A percentile compares a stretch with the other conserved stretches of the same genome.
Conservation (phyloP, 2,113 vertebrate species). For the Microcebus griseorufus region DNA sequence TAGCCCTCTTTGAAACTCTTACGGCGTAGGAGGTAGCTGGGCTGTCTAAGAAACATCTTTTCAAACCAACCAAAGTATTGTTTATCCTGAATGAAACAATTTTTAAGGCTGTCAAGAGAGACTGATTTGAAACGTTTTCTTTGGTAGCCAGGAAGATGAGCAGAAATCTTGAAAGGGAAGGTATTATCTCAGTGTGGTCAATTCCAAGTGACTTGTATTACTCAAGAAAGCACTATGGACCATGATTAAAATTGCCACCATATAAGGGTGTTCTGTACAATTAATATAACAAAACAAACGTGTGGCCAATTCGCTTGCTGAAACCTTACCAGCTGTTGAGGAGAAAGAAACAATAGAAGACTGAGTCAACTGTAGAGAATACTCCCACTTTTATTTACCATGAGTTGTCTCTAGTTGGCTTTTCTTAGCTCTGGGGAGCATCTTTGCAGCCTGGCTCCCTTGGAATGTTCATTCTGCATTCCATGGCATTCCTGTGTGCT, state of each 20-base stretch:
- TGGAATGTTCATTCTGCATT: background rate
- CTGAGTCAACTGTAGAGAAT: background rate
- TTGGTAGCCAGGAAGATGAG: conserved; percentile 49
- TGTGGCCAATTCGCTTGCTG: background rate
- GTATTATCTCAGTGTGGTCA: background rate
- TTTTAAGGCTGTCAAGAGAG: conserved; percentile 76
- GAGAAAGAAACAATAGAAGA: background rate
- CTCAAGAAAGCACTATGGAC: background rate
- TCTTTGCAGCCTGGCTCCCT: background rate
- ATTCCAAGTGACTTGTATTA: background rate
- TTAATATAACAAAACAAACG: background rate
- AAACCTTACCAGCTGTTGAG: background rate
- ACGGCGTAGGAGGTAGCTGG: conserved; percentile 76
- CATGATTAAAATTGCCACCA: background rate
- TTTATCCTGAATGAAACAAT: conserved; percentile 77
- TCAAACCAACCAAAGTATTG: conserved; percentile 75
- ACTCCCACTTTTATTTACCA: background rate
- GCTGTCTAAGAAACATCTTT: conserved; percentile 81
- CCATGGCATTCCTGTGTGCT: fast-evolving
- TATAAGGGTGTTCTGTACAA: background rate
- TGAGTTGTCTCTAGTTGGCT: background rate
- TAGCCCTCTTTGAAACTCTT: conserved; percentile 75
- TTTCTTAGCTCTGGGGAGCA: background rate
- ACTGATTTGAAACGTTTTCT: conserved; percentile 65
- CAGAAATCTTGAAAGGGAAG: conserved; percentile 19